phyloP scores from a whole-genome alignment of 2,888 invertebrate species.

The Steinernema carpocapsae region DNA sequence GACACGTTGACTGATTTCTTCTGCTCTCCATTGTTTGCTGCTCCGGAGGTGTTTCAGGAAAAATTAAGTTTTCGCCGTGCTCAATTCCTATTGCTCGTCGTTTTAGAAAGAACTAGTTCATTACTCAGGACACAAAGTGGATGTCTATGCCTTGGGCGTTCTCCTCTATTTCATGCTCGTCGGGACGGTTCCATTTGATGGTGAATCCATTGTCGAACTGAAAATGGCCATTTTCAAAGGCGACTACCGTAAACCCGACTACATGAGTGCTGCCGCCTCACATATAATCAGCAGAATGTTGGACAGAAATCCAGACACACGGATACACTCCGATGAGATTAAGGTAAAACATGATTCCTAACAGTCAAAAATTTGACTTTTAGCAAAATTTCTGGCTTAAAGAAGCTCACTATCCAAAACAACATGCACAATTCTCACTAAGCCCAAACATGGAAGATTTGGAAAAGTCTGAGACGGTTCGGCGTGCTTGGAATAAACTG shows the following conservation, averaged over 20 bases:
- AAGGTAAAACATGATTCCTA: conserved; percentile 42
- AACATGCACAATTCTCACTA: too few relatives aligned
- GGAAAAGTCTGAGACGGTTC: too few relatives aligned
- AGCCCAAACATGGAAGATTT: too few relatives aligned
- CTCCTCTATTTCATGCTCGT: conserved; percentile 76
- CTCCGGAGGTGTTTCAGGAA: conserved; percentile 77
- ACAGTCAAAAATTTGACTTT: conserved; percentile 2
- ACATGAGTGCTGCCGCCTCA: conserved; percentile 44
- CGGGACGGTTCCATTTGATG: conserved; percentile 80
- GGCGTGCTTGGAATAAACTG: too few relatives aligned
- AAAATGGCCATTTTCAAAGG: conserved; percentile 49
- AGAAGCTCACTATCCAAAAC: conserved; percentile 69
- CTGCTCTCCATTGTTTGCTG: conserved; percentile 81
- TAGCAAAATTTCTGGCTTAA: conserved; percentile 73
- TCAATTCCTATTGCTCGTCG: too few relatives aligned
- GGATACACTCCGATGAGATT: conserved; percentile 70
- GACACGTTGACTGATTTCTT: conserved; percentile 77
- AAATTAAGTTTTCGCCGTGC: too few relatives aligned
- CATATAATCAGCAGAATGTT: conserved; percentile 49
- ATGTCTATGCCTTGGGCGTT: conserved; percentile 79
- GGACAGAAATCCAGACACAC: conserved; percentile 66
- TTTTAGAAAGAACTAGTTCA: too few relatives aligned
- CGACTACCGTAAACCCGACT: conserved; percentile 50
- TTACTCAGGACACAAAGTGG: conserved; percentile 71
- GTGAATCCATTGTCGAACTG: conserved; percentile 77